A percentile compares a stretch with the other conserved stretches of the same genome.
Conservation (phyloP, 30 jellyfish, hydroid and myxozoan species). For the Kudoa iwatai region DNA sequence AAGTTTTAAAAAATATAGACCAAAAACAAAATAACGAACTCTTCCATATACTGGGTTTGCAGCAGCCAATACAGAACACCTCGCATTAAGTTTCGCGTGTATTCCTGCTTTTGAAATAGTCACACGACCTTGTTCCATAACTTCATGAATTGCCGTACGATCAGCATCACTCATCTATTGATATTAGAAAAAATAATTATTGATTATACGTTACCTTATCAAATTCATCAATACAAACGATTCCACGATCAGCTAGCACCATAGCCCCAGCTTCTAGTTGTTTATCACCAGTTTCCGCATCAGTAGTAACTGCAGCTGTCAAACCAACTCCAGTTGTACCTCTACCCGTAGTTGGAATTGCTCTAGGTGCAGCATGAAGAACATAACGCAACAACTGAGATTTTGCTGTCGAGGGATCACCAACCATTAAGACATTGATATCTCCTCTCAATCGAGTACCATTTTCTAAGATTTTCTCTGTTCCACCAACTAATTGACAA, state of each 20-base stretch:
- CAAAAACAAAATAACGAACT: conserved; percentile 15
- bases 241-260: conserved; percentile 41
- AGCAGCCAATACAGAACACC: conserved; percentile 96
- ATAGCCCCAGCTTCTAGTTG: conserved; percentile 13
- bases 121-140: conserved; percentile 98
- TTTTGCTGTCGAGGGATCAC: conserved; percentile 98
- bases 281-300: conserved; percentile 91
- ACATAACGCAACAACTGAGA: conserved; percentile 86
- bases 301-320: conserved; percentile 98
- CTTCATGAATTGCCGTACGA: conserved; percentile 91
- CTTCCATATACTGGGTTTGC: conserved; percentile 99
- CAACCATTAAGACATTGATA: conserved; percentile 68
- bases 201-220: conserved; percentile 2
- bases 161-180: conserved; percentile 63
- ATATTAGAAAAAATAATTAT: background rate
- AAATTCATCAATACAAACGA: conserved; percentile 19
- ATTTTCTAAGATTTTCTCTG: conserved; percentile 52
- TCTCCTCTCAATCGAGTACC: conserved; percentile 97
- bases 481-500: conserved; percentile 71
- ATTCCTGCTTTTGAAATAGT: conserved; percentile 81
- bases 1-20: too few relatives aligned
- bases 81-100: conserved; percentile 83
- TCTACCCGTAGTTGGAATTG: conserved; percentile 90
- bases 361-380: conserved; percentile 94
- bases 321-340: conserved; percentile 98